Conservation (phyloP, 2,888 invertebrate species). For the Lithophane semibrunnea region DNA sequence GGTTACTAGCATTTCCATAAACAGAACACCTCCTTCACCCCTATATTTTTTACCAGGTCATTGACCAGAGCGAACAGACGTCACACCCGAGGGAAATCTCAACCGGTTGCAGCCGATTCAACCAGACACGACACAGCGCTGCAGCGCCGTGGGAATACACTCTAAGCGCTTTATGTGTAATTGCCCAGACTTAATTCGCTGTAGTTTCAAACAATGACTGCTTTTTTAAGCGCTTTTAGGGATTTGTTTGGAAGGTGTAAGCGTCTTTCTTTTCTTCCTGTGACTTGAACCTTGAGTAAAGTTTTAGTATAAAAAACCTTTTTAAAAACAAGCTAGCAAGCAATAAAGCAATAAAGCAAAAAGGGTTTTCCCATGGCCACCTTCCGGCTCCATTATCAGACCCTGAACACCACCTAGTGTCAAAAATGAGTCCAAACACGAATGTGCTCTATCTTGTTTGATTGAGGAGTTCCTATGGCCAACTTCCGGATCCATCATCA, state of each 20-base stretch:
- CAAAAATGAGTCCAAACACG: too few species aligned
- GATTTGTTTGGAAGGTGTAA: constrained; percentile 22
- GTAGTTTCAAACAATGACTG: constrained; percentile 50
- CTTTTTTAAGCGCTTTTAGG: constrained; percentile 33
- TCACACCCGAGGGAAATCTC: constrained; percentile 65
- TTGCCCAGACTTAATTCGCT: constrained; percentile 52
- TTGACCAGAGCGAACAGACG: constrained; percentile 57
- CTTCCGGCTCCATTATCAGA: too few species aligned
- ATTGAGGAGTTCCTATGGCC: too few species aligned
- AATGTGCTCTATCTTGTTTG: too few species aligned
- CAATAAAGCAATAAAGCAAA: too few species aligned
- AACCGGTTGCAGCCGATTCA: constrained; percentile 56
- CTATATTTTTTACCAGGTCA: constrained; percentile 56
- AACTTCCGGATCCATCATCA: too few species aligned
- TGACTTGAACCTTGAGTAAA: background rate
- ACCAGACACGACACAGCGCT: constrained; percentile 63
- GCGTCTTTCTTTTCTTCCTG: background rate
- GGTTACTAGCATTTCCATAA: background rate
- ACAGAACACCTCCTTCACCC: constrained; percentile 6
- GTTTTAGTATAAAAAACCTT: background rate
- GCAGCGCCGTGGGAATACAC: constrained; percentile 59
- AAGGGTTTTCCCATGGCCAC: too few species aligned
- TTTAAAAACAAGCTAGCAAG: too few species aligned
- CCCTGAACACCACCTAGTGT: too few species aligned
- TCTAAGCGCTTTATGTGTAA: constrained; percentile 62